Evolutionary conservation across 2,797 vertebrate species (phyloP).

Genomic region (Linurgus olivaceus): DNA sequence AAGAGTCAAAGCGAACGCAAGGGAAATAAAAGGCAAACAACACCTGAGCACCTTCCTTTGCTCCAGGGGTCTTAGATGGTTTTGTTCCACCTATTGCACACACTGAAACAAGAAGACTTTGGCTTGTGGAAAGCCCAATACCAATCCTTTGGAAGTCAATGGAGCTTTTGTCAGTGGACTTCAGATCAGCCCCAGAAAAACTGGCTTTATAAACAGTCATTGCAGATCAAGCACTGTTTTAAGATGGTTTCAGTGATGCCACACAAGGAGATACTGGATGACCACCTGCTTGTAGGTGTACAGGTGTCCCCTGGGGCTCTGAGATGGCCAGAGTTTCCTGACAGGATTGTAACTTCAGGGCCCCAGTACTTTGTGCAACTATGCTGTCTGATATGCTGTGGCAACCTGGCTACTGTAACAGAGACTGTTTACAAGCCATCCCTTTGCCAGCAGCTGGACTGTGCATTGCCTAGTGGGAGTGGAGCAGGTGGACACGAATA

Average conservation of each 20-base stretch:
- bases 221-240: not conserved
- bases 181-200: not conserved
- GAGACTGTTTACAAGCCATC: not conserved
- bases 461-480: not conserved
- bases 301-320: accelerated
- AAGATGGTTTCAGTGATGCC: not conserved
- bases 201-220: not conserved
- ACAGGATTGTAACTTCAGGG: not conserved
- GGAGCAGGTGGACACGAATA: not conserved
- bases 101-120: not conserved
- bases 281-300: not conserved
- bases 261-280: accelerated
- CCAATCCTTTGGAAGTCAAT: not conserved
- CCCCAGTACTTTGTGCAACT: accelerated
- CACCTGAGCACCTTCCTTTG: not conserved
- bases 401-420: not conserved
- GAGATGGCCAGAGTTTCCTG: not conserved
- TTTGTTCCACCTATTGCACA: not conserved
- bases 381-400: not conserved
- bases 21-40: not conserved
- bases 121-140: not conserved
- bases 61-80: not conserved
- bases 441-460: not conserved
- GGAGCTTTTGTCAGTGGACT: not conserved
- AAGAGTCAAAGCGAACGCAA: not conserved